Evolutionary conservation across 2,888 invertebrate genomes (phyloP).

Genomic region (Athripsodes cinereus): DNA sequence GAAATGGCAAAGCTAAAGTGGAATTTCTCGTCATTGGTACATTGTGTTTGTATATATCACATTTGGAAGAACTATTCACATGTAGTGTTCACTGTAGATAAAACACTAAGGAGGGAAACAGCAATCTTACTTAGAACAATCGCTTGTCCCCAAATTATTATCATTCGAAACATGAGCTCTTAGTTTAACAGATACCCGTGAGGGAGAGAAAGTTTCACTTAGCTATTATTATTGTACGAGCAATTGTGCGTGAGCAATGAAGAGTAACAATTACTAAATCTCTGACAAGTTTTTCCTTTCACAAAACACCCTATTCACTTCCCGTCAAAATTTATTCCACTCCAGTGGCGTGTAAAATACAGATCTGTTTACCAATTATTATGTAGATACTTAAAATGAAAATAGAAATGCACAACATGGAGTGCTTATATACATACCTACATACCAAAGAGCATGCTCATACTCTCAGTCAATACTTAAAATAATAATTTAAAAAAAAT

Average conservation of each 20-base stretch:
- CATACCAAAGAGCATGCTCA: no score
- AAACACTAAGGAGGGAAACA: no score
- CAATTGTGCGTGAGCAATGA: slow-evolving; percentile 18
- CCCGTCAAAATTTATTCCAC: neutral
- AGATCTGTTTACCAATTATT: neutral
- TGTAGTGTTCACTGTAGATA: no score
- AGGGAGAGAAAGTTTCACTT: slow-evolving; percentile 4
- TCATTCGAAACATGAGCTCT: slow-evolving; percentile 7
- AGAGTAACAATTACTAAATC: slow-evolving; percentile 21
- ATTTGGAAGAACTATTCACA: no score
- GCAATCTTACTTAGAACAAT: neutral
- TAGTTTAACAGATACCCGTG: neutral
- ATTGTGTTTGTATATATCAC: no score
- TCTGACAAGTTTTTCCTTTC: slow-evolving; percentile 27
- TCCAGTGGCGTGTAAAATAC: neutral
- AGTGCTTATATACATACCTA: no score
- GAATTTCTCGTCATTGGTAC: no score
- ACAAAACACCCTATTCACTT: slow-evolving; percentile 19
- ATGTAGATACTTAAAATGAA: no score
- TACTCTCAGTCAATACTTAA: no score
- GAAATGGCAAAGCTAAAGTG: no score
- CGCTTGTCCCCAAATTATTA: neutral
- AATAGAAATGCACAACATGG: no score
- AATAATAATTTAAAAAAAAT: no score
- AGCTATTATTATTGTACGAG: slow-evolving; percentile 7